Conservation (phyloP, 2,888 invertebrate species). For the Trachelus troglodyta region DNA sequence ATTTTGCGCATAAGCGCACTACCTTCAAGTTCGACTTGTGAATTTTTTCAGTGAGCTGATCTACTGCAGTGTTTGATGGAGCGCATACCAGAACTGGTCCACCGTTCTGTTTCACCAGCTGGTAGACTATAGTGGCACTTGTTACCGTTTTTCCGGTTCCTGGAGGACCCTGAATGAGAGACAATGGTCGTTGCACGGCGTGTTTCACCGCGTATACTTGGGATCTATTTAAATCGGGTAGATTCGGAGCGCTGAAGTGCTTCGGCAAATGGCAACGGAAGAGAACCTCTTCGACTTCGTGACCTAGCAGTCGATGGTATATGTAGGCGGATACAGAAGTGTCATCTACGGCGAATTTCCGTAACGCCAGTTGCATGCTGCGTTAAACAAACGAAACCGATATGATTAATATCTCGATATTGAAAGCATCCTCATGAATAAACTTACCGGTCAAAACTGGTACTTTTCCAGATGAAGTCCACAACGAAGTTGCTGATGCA, state of each 20-base stretch:
- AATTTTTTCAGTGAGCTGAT: slow-evolving; percentile 98
- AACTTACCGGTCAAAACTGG: slow-evolving; percentile 90
- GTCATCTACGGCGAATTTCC: slow-evolving; percentile 96
- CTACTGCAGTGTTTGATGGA: slow-evolving; percentile 99
- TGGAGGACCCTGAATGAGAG: slow-evolving; percentile 97
- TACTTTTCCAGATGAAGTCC: slow-evolving; percentile 99
- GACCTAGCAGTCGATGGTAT: slow-evolving; percentile 95
- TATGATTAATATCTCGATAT: not conserved
- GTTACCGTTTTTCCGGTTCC: slow-evolving; percentile 99
- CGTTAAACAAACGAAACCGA: slow-evolving; percentile 34
- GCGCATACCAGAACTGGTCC: slow-evolving; percentile 98
- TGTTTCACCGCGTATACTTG: slow-evolving; percentile 99
- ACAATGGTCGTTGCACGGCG: slow-evolving; percentile 94
- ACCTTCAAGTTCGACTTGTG: slow-evolving; percentile 94
- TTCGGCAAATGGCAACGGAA: slow-evolving; percentile 94
- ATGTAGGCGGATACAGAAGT: slow-evolving; percentile 97
- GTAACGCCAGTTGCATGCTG: slow-evolving; percentile 94
- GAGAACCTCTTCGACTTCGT: slow-evolving; percentile 92
- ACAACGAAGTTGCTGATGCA: slow-evolving; percentile 96
- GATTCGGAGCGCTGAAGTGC: slow-evolving; percentile 95
- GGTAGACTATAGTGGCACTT: slow-evolving; percentile 98
- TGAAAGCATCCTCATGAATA: not conserved
- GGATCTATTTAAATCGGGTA: slow-evolving; percentile 97
- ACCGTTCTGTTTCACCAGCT: slow-evolving; percentile 93
- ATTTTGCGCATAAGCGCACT: slow-evolving; percentile 96